Evolutionary conservation across 2,113 vertebrate genomes (phyloP), one percentile per base, ranked within the genome.

Genomic region (Drymodes brunneopygia): DNA sequence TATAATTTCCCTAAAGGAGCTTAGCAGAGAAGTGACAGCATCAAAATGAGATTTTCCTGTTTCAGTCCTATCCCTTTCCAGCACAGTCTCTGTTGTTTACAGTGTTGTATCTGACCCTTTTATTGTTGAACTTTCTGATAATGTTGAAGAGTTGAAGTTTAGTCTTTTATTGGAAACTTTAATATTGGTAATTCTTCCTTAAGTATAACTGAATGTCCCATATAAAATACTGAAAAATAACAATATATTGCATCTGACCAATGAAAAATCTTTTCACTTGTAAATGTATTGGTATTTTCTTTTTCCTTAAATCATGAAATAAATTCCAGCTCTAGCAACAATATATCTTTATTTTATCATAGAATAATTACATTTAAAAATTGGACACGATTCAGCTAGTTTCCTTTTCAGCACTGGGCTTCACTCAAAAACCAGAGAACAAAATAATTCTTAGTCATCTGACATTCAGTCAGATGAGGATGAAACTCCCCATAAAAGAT

Each of bases 401-500:
- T 86, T 80, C 28, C 24, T 19, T 84, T 80, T 83, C 69, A 84
- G 12, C 36, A 31, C 27, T 17, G 9, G 5, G 47, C 47, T 74
- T 17, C 8, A 9, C 15, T 74, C 28, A 88, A 71, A 87, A 90
- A 24, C 1, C 29, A 71, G 69, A 64, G 28, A 60, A 31, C 11
- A 86, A 84, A 84, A 53, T 33, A 2, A 11, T 72, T 51, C 33
- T 73, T 35, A 70, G 35, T 5, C 28, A 73, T 62, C 13, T 1
- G 2, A 69, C 4, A 28, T 47, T 58, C 75, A 60, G 12, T 31
- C n/a, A n/a, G 20, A 10, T 0, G 0, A 79, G 24, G 9, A 56
- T 36, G 64, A 71, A 92, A 84, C 14, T 15, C 3, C 15, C 10
- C 38, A 21, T 51, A 42, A 66, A 78, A 65, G 3, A 50, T 67